Conservation (phyloP, 1,140 invertebrate species). For the Orius insidiosus region DNA sequence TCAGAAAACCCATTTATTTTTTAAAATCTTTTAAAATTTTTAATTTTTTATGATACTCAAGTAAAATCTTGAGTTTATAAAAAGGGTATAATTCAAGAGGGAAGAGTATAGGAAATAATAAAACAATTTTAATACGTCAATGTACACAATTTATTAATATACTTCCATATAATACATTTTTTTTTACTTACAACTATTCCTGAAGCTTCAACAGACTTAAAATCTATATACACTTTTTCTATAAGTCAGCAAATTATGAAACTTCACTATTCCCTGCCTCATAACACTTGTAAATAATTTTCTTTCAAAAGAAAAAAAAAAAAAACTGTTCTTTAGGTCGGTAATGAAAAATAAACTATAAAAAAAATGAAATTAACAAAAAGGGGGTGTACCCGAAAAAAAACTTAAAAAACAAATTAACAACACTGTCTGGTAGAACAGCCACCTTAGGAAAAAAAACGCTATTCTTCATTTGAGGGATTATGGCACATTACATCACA, state of each 20-base stretch:
- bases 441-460: not conserved
- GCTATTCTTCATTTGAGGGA: not conserved
- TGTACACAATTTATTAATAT: constrained; percentile 15
- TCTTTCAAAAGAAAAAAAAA: too few relatives aligned
- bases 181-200: constrained; percentile 11
- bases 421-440: not conserved
- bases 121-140: constrained; percentile 6
- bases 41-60: too few relatives aligned
- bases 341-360: too few relatives aligned
- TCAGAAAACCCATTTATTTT: too few relatives aligned
- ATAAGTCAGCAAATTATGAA: too few relatives aligned
- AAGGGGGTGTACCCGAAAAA: not conserved
- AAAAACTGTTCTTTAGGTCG: too few relatives aligned
- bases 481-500: constrained; percentile 11
- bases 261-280: too few relatives aligned
- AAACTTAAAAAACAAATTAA: constrained; percentile 1
- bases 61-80: too few relatives aligned
- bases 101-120: too few relatives aligned
- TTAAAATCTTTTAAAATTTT: too few relatives aligned
- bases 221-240: constrained; percentile 9
- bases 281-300: too few relatives aligned
- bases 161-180: constrained; percentile 13
- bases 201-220: constrained; percentile 11
- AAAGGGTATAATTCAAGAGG: too few relatives aligned
- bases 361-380: constrained; percentile 1